phyloP scores from a whole-genome alignment of 2,113 vertebrate genomes.

The Actenoides lindsayi region DNA sequence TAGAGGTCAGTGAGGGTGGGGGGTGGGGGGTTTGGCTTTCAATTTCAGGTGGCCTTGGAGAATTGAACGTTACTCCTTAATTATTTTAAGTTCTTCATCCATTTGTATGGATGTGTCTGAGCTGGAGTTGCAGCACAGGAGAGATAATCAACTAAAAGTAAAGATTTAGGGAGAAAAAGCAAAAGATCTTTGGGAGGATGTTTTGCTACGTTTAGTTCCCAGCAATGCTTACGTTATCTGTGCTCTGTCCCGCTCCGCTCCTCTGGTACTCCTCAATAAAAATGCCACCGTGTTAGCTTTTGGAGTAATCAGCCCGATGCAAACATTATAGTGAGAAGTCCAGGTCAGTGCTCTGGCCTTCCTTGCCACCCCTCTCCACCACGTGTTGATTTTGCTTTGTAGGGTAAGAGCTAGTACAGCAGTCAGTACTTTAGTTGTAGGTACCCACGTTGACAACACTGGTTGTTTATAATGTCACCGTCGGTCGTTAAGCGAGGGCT shows the following conservation, averaged over 20 bases:
- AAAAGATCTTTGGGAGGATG: not conserved
- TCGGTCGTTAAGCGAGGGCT: not conserved
- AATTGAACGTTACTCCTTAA: not conserved
- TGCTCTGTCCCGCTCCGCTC: not conserved
- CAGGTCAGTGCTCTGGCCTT: not conserved
- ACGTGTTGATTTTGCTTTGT: not conserved
- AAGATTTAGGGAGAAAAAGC: not conserved
- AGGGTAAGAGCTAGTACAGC: not conserved
- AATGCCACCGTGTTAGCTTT: accelerated
- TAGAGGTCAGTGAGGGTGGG: not conserved
- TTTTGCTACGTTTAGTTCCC: not conserved
- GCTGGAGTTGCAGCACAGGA: not conserved
- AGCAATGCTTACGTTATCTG: not conserved
- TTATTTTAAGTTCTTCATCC: not conserved
- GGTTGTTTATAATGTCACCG: not conserved
- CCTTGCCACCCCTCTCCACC: not conserved
- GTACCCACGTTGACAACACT: accelerated
- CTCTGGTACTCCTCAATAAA: not conserved
- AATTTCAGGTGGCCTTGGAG: not conserved
- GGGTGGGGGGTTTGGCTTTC: not conserved
- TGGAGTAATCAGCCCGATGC: not conserved
- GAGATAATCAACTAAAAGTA: not conserved
- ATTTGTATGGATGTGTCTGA: not conserved
- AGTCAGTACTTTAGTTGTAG: accelerated
- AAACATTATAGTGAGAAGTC: not conserved